A percentile compares a stretch with the other conserved stretches of the same genome.
Evolutionary conservation across 2,888 invertebrate species (phyloP).

Genomic region (Argyra leucocephala): DNA sequence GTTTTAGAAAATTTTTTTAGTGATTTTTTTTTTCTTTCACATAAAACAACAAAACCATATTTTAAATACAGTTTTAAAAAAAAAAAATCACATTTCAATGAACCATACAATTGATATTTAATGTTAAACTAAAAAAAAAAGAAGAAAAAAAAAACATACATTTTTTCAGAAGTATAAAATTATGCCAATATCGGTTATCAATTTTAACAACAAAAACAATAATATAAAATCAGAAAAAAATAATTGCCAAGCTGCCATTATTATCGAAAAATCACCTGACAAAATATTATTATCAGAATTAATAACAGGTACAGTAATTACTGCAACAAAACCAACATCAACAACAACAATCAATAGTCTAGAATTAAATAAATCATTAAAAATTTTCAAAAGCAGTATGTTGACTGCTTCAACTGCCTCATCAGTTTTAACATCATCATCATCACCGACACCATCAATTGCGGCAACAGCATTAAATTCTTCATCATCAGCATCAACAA

Average conservation of each 20-base stretch:
- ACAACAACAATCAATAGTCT: background rate
- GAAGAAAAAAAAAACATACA: background rate
- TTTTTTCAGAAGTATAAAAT: background rate
- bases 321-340: background rate
- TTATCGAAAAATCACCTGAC: background rate
- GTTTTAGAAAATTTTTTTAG: background rate
- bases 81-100: background rate
- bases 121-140: background rate
- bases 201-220: background rate
- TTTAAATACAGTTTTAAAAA: background rate
- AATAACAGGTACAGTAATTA: too few species aligned
- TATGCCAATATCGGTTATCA: conserved; percentile 1
- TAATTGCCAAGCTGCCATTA: background rate
- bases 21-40: background rate
- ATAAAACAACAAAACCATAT: background rate
- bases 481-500: background rate
- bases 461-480: conserved; percentile 9
- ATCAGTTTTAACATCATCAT: conserved; percentile 12
- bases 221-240: background rate
- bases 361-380: background rate
- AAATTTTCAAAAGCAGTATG: conserved; percentile 10
- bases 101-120: conserved; percentile 1
- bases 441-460: conserved; percentile 15
- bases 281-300: background rate
- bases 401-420: conserved; percentile 15